Evolutionary conservation across 2,888 invertebrate genomes (phyloP), one percentile per base, ranked within the genome.

Genomic region (Acanthosepion esculentum): DNA sequence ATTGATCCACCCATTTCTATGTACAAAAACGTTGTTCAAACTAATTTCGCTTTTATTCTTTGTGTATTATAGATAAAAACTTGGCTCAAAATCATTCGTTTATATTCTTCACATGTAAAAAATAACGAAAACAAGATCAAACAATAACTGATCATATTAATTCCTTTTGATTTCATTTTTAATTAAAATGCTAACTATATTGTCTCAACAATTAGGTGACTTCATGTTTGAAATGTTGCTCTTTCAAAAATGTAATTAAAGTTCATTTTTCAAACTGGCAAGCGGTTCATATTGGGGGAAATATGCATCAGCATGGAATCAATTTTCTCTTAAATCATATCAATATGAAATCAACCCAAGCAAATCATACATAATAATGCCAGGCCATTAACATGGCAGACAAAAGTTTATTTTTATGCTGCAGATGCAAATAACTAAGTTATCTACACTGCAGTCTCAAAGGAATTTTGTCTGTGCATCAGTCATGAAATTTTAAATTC

Each of bases 211-310:
- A 78, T 78, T 78, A 78, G 15, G n/a, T 12, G 26, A 64, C 29
- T 64, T 64, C 64, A 23, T 64, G 26, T 64, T 29, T 64, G 64
- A 50, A 50, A 50, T 50, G 50, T 50, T 55, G 55, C 55, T 55
- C 55, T 55, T 55, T n/a, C n/a, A 78, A 78, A 78, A 78, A 78
- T 78, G 78, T n/a, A 78, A 78, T 78, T 78, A 33, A 78, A 78
- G 78, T n/a, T n/a, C 78, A 33, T 78, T 78, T n/a, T 78, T 78
- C 12, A 78, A 33, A 33, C n/a, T 78, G n/a, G 15, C n/a, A 78
- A 78, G 78, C n/a, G 78, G 78, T 78, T 78, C 12, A n/a, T 78
- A 78, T 78, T 78, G 10, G 33, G 78, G 33, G 33, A 78, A 78
- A 78, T 12, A 12, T 8, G 15, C 33, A 33, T 8, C 78, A n/a